Conservation (phyloP, 2,888 invertebrate species). For the Plagodis dolabraria region DNA sequence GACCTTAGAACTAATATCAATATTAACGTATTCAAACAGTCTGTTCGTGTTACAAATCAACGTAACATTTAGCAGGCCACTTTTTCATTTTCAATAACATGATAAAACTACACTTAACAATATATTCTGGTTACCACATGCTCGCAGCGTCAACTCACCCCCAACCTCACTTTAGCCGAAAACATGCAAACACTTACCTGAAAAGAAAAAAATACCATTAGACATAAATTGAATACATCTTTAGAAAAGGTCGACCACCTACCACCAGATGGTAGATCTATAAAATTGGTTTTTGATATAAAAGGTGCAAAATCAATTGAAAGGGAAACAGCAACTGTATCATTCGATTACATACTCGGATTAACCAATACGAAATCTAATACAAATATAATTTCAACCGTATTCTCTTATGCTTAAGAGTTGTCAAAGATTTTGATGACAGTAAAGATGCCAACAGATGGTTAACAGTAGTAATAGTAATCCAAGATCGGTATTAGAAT, state of each 20-base stretch:
- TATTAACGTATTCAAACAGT: no score
- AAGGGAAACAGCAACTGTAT: constrained; percentile 68
- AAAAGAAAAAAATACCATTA: constrained; percentile 65
- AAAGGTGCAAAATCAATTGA: constrained; percentile 71
- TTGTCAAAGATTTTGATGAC: constrained; percentile 11
- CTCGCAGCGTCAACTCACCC: constrained; percentile 51
- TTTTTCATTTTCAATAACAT: no score
- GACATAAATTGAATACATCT: constrained; percentile 60
- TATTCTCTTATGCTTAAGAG: constrained; percentile 31
- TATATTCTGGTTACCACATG: constrained; percentile 3
- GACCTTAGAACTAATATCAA: no score
- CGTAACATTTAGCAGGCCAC: no score
- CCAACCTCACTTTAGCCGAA: constrained; percentile 46
- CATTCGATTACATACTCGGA: constrained; percentile 47
- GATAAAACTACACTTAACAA: no score
- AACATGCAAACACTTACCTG: constrained; percentile 68
- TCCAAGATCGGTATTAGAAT: constrained; percentile 48
- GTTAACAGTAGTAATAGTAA: constrained; percentile 60
- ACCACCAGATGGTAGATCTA: constrained; percentile 66
- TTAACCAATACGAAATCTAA: constrained; percentile 28
- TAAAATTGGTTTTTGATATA: constrained; percentile 63
- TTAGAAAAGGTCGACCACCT: constrained; percentile 66
- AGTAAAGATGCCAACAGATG: constrained; percentile 31
- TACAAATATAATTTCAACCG: constrained; percentile 37
- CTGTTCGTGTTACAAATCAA: no score